Conservation (phyloP, 2,113 vertebrate species). For the Anarrhichthys ocellatus region DNA sequence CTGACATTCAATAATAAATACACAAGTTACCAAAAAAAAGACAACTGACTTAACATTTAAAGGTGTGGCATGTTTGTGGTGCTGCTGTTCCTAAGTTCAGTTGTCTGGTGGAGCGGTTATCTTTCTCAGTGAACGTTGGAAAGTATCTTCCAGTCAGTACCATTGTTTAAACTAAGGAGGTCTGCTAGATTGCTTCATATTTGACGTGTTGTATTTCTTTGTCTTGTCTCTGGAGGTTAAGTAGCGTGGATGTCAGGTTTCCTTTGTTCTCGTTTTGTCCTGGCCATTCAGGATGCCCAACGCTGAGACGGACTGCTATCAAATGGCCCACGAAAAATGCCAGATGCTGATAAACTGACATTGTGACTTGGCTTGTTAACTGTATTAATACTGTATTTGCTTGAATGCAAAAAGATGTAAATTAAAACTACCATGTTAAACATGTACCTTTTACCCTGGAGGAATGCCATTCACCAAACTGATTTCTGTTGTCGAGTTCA, state of each 20-base stretch:
- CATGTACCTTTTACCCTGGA: conserved; percentile 81
- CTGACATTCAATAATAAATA: conserved; percentile 7
- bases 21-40: conserved; percentile 25
- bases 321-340: conserved; percentile 69
- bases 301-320: conserved; percentile 54
- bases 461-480: conserved; percentile 78
- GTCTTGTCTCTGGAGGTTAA: conserved; percentile 69
- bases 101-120: conserved; percentile 15
- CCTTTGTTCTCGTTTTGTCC: conserved; percentile 7
- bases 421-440: conserved; percentile 82
- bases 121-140: conserved; percentile 53
- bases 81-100: conserved; percentile 26
- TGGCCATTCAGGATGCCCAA: conserved; percentile 47
- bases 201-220: conserved; percentile 78
- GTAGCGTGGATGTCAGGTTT: conserved; percentile 60
- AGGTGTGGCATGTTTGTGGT: conserved; percentile 57
- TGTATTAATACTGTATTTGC: conserved; percentile 83
- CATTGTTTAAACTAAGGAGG: conserved; percentile 93
- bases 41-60: conserved; percentile 89
- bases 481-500: conserved; percentile 63
- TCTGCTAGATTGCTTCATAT: conserved; percentile 73
- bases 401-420: conserved; percentile 82
- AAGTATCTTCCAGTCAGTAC: conserved; percentile 83
- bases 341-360: conserved; percentile 76
- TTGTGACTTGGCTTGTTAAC: conserved; percentile 76